phyloP scores from a whole-genome alignment of 2,888 invertebrate genomes.

The Rotaria macrura region DNA sequence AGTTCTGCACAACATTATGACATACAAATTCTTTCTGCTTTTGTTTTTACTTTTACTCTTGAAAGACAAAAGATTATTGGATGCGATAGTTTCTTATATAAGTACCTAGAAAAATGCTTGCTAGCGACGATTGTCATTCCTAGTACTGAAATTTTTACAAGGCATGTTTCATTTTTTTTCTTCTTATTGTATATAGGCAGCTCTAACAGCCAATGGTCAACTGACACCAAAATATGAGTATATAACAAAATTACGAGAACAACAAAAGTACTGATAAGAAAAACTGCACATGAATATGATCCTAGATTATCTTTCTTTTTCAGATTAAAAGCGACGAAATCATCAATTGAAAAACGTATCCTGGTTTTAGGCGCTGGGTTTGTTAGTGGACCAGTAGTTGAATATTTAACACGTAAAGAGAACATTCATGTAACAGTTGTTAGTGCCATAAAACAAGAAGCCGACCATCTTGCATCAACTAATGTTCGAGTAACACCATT shows the following conservation, averaged over 20 bases:
- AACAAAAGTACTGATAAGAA: not conserved
- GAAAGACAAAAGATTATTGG: no score
- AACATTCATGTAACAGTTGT: slow-evolving; percentile 21
- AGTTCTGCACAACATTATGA: no score
- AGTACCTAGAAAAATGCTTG: no score
- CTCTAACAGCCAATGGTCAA: slow-evolving; percentile 85
- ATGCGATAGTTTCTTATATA: no score
- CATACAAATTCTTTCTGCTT: no score
- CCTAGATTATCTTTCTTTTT: slow-evolving; percentile 21
- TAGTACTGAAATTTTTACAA: no score
- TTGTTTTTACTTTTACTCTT: no score
- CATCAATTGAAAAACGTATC: slow-evolving; percentile 56
- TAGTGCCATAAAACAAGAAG: slow-evolving; percentile 66
- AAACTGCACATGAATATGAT: not conserved
- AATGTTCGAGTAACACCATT: slow-evolving; percentile 63
- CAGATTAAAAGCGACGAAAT: slow-evolving; percentile 17
- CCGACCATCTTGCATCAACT: slow-evolving; percentile 67
- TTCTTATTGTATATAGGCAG: slow-evolving; percentile 60
- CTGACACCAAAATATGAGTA: slow-evolving; percentile 86
- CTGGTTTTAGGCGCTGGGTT: slow-evolving; percentile 87
- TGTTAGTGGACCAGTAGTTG: slow-evolving; percentile 83
- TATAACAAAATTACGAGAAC: slow-evolving; percentile 65
- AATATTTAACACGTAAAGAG: slow-evolving; percentile 60
- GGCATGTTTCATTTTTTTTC: no score
- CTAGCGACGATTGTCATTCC: no score